Conservation (phyloP, 53 echinoderm and acorn worm genomes). For the Crossaster papposus region DNA sequence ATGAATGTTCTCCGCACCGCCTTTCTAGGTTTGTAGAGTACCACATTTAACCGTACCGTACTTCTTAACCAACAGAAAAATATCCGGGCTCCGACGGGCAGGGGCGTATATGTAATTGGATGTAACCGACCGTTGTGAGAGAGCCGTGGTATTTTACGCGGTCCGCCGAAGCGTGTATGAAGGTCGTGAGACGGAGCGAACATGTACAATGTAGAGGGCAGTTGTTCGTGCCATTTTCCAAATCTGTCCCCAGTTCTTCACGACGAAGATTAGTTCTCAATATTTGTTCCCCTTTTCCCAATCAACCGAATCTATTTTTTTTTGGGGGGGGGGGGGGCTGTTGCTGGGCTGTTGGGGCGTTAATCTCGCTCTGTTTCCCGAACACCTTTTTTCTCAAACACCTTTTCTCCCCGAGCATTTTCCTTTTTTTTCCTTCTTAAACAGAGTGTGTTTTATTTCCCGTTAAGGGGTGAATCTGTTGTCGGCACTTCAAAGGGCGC, state of each 20-base stretch:
- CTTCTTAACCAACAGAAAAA: background rate
- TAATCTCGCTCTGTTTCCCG: background rate
- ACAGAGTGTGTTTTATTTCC: background rate
- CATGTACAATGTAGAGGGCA: background rate
- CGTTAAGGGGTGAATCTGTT: background rate
- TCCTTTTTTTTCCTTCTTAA: background rate
- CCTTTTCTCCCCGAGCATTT: background rate
- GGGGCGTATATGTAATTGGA: conserved; percentile 24
- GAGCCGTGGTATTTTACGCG: background rate
- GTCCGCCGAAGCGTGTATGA: background rate
- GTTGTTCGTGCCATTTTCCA: background rate
- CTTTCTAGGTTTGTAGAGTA: conserved; percentile 22
- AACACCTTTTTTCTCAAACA: background rate
- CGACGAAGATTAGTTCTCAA: background rate
- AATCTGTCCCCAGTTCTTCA: background rate
- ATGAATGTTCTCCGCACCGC: background rate
- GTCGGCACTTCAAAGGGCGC: conserved; percentile 11
- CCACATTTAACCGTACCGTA: background rate
- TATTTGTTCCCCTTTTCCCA: background rate
- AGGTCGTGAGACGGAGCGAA: background rate
- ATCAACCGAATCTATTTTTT: background rate
- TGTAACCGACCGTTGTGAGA: conserved; percentile 14
- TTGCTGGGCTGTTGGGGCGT: background rate
- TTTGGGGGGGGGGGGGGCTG: no score
- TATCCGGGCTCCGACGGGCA: conserved; percentile 12